Base-by-base conservation (phyloP, 2,888 invertebrate genomes). In the Pseudococcus viburni region DNA sequence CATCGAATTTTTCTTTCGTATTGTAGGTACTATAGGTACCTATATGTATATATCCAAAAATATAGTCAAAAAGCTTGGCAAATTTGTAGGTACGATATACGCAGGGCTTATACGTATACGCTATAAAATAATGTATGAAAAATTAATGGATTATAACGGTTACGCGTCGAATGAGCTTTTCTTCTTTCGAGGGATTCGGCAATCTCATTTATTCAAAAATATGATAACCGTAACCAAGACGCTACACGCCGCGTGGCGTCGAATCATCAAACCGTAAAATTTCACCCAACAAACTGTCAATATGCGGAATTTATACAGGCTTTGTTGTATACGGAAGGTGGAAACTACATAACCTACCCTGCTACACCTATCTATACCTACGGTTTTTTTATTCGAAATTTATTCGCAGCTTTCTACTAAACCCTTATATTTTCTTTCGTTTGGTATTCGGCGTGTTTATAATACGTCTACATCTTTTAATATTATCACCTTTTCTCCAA, bases 91-190 rank as follows among this genome's bases (percentile, higher is more conserved):
- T 46, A 46, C 9, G 9, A 46, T 46, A 33, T 33, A 33, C 26
- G 26, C 26, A 12, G 12, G 46, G 9, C 46, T 46, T 46, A 46
- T 46, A 12, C 12, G 46, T 46, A 6, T 3, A 46, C 46, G 12
- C 46, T 46, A 46, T 46, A 46, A 46, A 46, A 77, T 39, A 39
- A 39, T 77, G 39, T 77, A 77, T 77, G 77, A 77, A 77, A 77
- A 77, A 77, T 77, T 77, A 77, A 77, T 77, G 77, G 77, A 77
- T 77, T 77, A 77, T 77, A 77, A 77, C 77, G 77, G 19, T 77
- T 17, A 77, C 39, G 39, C 77, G 33, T 77, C 77, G 77, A 4
- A 39, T 26, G 9, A 7, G 68, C 22, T 22, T 7, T 39, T 77
- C 77, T 39, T 0, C 17, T 39, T 17, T 12, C 77, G 15, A 68